Percentiles rank a stretch among this genome's conserved stretches.
These are phyloP conservation scores for Hoplostethus mediterraneus DNA, from an alignment of 2,797 vertebrate species.

Conservation along the genomic window DNA sequence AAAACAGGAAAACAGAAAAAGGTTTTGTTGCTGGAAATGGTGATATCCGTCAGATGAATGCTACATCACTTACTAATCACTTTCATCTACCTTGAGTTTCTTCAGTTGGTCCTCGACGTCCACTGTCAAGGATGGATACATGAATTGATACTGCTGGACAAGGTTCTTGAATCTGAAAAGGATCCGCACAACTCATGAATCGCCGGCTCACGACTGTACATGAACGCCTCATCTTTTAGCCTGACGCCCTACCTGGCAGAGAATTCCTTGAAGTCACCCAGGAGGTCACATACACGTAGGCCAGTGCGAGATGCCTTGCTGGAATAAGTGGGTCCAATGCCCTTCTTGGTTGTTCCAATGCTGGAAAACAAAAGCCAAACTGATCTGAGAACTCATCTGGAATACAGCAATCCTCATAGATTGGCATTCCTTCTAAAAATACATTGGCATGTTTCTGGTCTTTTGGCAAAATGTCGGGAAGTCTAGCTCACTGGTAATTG, in stretches of 20 bases:
- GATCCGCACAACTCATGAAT: constrained; percentile 6
- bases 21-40: neutral
- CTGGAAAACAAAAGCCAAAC: constrained; percentile 70
- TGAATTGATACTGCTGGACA: constrained; percentile 93
- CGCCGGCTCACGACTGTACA: neutral
- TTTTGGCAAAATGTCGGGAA: neutral
- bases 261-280: constrained; percentile 96
- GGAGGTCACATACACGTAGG: constrained; percentile 95
- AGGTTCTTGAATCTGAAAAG: constrained; percentile 93
- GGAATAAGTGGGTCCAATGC: constrained; percentile 97
- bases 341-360: constrained; percentile 98
- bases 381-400: constrained; percentile 5
- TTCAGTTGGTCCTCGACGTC: constrained; percentile 93
- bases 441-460: neutral
- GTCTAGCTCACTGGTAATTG: neutral
- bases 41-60: neutral
- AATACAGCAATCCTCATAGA: neutral
- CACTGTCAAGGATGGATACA: constrained; percentile 93
- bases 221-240: neutral
- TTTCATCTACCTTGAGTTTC: constrained; percentile 89
- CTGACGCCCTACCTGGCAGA: constrained; percentile 86
- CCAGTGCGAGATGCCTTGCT: constrained; percentile 97
- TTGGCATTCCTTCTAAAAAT: neutral
- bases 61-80: too few species aligned
- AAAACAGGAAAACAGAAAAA: constrained; percentile 2